These are phyloP conservation scores for Alfaro cultratus DNA, from an alignment of 2,797 vertebrate species.

Conservation along the genomic window DNA sequence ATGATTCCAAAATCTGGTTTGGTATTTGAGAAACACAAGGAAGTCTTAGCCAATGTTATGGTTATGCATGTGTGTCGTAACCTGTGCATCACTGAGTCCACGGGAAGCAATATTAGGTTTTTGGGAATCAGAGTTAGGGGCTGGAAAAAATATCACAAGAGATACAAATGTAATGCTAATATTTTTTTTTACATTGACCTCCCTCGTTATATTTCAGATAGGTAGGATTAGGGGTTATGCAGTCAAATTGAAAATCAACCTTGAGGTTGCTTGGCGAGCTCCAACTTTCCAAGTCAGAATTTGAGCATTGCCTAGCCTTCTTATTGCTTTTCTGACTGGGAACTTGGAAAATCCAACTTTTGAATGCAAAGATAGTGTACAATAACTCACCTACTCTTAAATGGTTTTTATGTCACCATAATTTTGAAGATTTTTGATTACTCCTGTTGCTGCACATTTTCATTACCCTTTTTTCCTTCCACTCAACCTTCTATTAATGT, in stretches of 20 bases:
- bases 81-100: background rate
- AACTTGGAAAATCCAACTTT: background rate
- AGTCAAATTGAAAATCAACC: background rate
- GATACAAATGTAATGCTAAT: background rate
- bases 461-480: background rate
- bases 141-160: background rate
- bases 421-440: background rate
- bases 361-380: background rate
- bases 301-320: background rate
- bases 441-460: background rate
- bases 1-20: background rate
- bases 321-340: background rate
- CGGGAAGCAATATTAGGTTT: background rate
- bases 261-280: background rate
- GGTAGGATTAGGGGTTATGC: background rate
- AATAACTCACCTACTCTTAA: background rate
- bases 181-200: background rate
- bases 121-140: background rate
- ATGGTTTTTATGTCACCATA: background rate
- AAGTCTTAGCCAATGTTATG: background rate
- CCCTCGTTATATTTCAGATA: background rate
- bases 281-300: background rate
- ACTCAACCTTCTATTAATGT: background rate
- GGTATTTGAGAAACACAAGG: background rate
- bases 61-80: background rate